phyloP scores from a whole-genome alignment of 2,113 vertebrate genomes.

The Poecilia latipinna region DNA sequence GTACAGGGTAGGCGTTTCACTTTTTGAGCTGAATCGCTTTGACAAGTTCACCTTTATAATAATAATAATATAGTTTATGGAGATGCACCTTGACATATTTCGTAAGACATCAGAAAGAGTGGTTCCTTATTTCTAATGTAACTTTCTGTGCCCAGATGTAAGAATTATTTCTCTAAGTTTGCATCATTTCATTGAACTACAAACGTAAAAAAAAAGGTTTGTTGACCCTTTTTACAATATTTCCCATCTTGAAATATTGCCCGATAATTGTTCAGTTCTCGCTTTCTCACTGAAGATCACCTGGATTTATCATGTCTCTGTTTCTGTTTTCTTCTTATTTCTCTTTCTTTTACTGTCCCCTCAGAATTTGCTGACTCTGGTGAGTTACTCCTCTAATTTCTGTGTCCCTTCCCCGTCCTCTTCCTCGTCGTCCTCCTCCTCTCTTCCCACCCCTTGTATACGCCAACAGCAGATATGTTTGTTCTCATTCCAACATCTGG shows the following conservation, averaged over 20 bases:
- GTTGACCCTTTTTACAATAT: background rate
- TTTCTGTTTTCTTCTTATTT: slow-evolving; percentile 71
- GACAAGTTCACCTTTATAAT: background rate
- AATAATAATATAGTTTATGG: background rate
- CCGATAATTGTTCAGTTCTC: slow-evolving; percentile 46
- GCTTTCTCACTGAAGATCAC: slow-evolving; percentile 41
- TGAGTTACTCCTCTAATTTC: slow-evolving; percentile 80
- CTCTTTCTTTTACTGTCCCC: slow-evolving; percentile 72
- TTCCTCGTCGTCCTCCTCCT: background rate
- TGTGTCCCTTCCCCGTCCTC: slow-evolving; percentile 30
- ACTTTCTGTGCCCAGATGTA: too few species aligned
- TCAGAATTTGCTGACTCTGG: slow-evolving; percentile 87
- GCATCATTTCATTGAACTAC: background rate
- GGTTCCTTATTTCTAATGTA: background rate
- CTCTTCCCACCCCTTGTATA: background rate
- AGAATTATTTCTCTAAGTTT: background rate
- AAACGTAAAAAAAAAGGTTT: background rate
- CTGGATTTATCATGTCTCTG: slow-evolving; percentile 73
- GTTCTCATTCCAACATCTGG: slow-evolving; percentile 65
- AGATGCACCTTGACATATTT: background rate
- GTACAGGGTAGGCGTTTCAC: background rate
- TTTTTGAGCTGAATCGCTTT: background rate
- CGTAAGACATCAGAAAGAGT: background rate
- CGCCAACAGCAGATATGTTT: slow-evolving; percentile 42
- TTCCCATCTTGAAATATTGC: background rate